Evolutionary conservation across 2,797 vertebrate genomes (phyloP).

Genomic region (Stomatorhinus walkeri): DNA sequence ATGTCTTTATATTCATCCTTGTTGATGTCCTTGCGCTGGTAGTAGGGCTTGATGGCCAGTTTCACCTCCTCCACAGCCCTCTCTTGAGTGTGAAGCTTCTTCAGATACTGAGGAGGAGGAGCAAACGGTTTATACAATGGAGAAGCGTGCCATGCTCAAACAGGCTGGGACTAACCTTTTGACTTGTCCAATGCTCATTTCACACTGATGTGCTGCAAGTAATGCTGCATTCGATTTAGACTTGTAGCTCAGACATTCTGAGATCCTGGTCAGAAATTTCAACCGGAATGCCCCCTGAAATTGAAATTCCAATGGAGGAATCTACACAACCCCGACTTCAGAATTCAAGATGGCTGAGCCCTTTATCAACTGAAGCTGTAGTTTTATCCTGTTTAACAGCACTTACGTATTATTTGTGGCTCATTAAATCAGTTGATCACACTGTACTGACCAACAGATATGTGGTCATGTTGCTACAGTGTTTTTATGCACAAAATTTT

Average conservation of each 20-base stretch:
- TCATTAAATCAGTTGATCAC: not conserved
- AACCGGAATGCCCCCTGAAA: not conserved
- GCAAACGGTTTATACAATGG: not conserved
- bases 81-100: slow-evolving; percentile 92
- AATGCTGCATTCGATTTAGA: not conserved
- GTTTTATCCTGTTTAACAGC: not conserved
- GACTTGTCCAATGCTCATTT: not conserved
- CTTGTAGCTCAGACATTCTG: not conserved
- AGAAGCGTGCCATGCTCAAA: not conserved
- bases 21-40: slow-evolving; percentile 91
- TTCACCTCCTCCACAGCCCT: slow-evolving; percentile 90
- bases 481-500: not conserved
- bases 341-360: not conserved
- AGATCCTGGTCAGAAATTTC: not conserved
- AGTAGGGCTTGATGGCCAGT: slow-evolving; percentile 90
- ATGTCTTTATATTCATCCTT: slow-evolving; percentile 95
- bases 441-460: not conserved
- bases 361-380: not conserved
- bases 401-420: not conserved
- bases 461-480: not conserved
- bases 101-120: slow-evolving; percentile 69
- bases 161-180: not conserved
- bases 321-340: not conserved
- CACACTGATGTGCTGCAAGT: not conserved
- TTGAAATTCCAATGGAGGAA: not conserved